A percentile compares a stretch with the other conserved stretches of the same genome.
These are phyloP conservation scores for Diadophis punctatus DNA, from an alignment of 2,113 vertebrate species.

Conservation along the genomic window DNA sequence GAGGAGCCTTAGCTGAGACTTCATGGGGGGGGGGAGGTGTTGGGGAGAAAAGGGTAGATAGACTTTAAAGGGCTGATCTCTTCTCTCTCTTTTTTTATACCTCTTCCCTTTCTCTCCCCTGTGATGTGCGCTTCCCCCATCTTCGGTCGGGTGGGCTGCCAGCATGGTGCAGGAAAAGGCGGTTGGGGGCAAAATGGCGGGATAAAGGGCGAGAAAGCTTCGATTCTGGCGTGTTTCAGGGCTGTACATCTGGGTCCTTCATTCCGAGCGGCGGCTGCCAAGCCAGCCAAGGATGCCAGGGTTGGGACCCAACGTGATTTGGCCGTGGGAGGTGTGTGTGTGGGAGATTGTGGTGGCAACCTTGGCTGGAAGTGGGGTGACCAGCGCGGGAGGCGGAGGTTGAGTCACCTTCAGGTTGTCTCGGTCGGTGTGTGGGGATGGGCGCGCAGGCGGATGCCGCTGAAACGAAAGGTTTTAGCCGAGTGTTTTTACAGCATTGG, in stretches of 20 bases:
- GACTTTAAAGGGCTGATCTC: not conserved
- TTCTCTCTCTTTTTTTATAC: not conserved
- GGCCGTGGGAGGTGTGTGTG: not conserved
- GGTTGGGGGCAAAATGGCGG: not conserved
- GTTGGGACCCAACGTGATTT: not conserved
- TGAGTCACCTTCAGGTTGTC: not conserved
- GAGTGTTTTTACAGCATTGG: too few species aligned
- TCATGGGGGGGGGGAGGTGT: not conserved
- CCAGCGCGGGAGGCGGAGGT: not conserved
- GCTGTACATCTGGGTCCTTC: not conserved
- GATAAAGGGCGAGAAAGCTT: not conserved
- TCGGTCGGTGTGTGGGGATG: not conserved
- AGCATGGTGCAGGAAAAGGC: not conserved
- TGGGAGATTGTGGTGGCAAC: not conserved
- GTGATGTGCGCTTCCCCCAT: not conserved
- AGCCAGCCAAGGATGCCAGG: not conserved
- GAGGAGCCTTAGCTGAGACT: slow-evolving; percentile 51
- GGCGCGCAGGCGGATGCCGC: not conserved
- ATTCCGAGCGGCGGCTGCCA: not conserved
- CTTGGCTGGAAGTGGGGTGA: not conserved
- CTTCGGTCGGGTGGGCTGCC: not conserved
- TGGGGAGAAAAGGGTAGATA: not conserved
- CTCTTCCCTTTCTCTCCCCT: not conserved
- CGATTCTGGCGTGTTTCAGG: not conserved
- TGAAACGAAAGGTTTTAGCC: not conserved